Evolutionary conservation across 2,113 vertebrate genomes (phyloP).

Genomic region (cattle (Bos taurus)): DNA sequence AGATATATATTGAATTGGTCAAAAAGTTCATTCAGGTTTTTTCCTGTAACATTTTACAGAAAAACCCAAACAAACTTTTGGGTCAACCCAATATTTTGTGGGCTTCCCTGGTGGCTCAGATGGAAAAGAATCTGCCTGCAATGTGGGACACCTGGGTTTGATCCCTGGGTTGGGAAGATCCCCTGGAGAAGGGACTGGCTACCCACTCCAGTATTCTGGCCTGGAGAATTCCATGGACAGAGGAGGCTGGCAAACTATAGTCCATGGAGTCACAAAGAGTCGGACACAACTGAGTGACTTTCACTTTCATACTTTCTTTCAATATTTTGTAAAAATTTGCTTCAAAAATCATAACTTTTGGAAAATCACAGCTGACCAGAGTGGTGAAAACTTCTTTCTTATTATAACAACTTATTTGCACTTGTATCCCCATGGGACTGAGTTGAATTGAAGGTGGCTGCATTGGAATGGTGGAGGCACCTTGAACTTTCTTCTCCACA

Average conservation of each 20-base stretch:
- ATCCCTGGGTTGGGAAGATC: neutral
- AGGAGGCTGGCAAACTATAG: neutral
- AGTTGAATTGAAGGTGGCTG: neutral
- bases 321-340: neutral
- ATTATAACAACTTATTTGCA: neutral
- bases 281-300: neutral
- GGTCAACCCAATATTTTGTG: neutral
- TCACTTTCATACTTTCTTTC: neutral
- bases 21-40: neutral
- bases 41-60: neutral
- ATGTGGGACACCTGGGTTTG: neutral
- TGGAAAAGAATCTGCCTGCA: neutral
- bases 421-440: neutral
- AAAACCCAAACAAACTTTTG: neutral
- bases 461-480: neutral
- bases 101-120: neutral
- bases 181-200: neutral
- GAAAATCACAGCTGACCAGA: constrained; percentile 17
- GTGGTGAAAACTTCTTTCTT: neutral
- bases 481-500: neutral
- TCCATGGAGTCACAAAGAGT: neutral
- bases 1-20: neutral
- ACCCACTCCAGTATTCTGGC: neutral
- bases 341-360: neutral
- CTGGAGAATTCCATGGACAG: neutral